Conservation (phyloP, 2,113 vertebrate genomes). For the Ophthalmolycus amberensis region DNA sequence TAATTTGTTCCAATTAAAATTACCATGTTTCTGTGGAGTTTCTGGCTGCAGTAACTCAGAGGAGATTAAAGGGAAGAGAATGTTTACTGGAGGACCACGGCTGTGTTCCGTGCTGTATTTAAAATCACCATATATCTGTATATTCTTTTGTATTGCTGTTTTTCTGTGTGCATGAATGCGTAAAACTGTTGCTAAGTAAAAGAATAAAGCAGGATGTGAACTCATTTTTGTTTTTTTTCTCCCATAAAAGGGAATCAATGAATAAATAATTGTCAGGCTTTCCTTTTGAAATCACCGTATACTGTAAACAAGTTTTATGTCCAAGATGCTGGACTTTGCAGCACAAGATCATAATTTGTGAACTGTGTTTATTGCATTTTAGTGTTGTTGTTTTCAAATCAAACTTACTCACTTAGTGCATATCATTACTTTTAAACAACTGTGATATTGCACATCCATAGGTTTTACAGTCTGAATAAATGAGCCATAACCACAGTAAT, state of each 20-base stretch:
- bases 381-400: not conserved
- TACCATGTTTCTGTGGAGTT: constrained; percentile 21
- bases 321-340: not conserved
- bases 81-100: not conserved
- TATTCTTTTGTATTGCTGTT: not conserved
- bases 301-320: not conserved
- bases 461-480: not conserved
- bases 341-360: not conserved
- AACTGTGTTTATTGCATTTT: not conserved
- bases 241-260: constrained; percentile 1
- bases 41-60: constrained; percentile 14
- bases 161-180: not conserved
- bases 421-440: not conserved
- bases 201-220: not conserved
- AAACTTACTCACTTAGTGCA: not conserved
- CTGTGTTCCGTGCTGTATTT: not conserved
- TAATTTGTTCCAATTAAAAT: constrained; percentile 58
- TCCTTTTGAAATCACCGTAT: not conserved
- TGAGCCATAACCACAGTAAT: not conserved
- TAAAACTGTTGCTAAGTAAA: not conserved
- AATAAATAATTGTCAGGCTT: constrained; percentile 1
- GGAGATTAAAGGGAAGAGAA: not conserved
- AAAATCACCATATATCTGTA: not conserved
- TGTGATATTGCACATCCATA: not conserved
- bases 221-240: not conserved